Percentiles rank a stretch among this genome's conserved stretches.
Evolutionary conservation across 2,888 invertebrate genomes (phyloP).

Genomic region (Ormyrus rosae): DNA sequence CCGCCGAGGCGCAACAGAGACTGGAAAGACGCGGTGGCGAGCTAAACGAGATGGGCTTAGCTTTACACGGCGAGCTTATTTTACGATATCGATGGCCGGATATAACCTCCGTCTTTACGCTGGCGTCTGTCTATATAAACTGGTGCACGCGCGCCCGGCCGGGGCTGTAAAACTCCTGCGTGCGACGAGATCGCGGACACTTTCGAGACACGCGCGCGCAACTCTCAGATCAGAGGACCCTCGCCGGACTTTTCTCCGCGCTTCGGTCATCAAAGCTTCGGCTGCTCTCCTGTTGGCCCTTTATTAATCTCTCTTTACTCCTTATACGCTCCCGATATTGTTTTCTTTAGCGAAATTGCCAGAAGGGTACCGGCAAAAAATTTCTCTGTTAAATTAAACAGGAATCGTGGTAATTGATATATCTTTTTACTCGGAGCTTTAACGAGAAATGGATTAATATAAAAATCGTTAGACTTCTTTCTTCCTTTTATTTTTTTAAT

Average conservation of each 20-base stretch:
- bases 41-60: slow-evolving; percentile 54
- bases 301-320: slow-evolving; percentile 1
- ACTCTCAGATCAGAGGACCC: no score
- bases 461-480: no score
- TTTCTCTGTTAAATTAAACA: no score
- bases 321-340: not conserved
- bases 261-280: not conserved
- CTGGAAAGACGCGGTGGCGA: slow-evolving; percentile 2
- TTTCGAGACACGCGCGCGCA: not conserved
- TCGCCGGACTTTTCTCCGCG: no score
- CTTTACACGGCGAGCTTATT: slow-evolving; percentile 58
- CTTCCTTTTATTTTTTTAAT: no score
- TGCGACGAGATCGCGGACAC: slow-evolving; percentile 14
- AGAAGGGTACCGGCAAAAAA: no score
- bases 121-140: slow-evolving; percentile 5
- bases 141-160: slow-evolving; percentile 3
- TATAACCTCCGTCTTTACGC: slow-evolving; percentile 52
- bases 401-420: no score
- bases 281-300: not conserved
- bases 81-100: slow-evolving; percentile 58
- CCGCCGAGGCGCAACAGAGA: slow-evolving; percentile 11
- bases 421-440: no score
- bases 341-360: not conserved
- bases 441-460: no score
- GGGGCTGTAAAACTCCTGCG: slow-evolving; percentile 28